phyloP scores from a whole-genome alignment of 1,140 invertebrate species.

The Andricus grossulariae region DNA sequence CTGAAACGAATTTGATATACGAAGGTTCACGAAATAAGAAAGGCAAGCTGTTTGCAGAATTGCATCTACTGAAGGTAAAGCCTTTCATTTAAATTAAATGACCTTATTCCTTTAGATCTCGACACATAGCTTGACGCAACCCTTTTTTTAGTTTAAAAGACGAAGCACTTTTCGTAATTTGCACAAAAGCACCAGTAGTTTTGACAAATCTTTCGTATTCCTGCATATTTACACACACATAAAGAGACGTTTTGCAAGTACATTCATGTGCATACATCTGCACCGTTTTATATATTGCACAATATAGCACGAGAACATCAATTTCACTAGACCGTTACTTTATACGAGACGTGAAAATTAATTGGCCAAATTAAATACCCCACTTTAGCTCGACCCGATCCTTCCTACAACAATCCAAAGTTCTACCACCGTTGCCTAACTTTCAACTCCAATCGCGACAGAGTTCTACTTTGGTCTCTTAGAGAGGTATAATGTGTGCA shows the following conservation, averaged over 20 bases:
- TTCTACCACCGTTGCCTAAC: slow-evolving; percentile 11
- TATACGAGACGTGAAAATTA: slow-evolving; percentile 22
- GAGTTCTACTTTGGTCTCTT: neutral
- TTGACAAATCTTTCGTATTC: neutral
- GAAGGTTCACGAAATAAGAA: neutral
- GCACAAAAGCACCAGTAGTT: neutral
- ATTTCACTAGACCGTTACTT: slow-evolving; percentile 21
- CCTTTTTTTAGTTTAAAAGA: neutral
- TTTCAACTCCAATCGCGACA: slow-evolving; percentile 16
- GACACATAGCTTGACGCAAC: too few relatives aligned
- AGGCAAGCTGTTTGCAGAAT: neutral
- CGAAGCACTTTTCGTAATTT: neutral
- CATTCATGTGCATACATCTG: neutral
- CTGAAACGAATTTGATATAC: slow-evolving; percentile 3
- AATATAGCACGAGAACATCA: slow-evolving; percentile 18
- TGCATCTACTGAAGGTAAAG: too few relatives aligned
- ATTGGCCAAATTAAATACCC: slow-evolving; percentile 23
- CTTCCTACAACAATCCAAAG: slow-evolving; percentile 22
- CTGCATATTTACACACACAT: too few relatives aligned
- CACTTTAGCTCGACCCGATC: slow-evolving; percentile 21
- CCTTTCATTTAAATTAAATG: too few relatives aligned
- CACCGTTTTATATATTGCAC: neutral
- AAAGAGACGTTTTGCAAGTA: neutral
- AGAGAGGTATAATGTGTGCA: neutral
- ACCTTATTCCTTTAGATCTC: too few relatives aligned